Conservation (phyloP, 2,113 vertebrate genomes). For the Dendropsophus ebraccatus region DNA sequence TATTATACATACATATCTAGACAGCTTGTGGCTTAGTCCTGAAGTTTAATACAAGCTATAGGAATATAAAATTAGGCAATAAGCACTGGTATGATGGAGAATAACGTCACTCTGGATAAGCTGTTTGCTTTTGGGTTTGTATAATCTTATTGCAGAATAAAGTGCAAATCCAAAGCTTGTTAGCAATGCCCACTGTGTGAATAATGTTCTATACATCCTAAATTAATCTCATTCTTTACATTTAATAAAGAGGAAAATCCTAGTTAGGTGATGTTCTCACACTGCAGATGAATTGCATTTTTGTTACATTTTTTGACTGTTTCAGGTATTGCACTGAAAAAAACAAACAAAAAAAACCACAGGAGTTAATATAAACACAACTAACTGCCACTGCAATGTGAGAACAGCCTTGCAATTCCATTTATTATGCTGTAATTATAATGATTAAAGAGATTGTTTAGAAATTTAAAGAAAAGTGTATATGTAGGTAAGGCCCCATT, state of each 20-base stretch:
- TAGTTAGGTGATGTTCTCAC: too few species aligned
- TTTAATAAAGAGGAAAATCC: background rate
- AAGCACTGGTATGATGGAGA: slow-evolving; percentile 30
- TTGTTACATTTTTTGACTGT: too few species aligned
- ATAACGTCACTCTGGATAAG: slow-evolving; percentile 43
- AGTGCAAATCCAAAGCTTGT: slow-evolving; percentile 13
- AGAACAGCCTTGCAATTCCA: too few species aligned
- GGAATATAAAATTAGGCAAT: slow-evolving; percentile 37
- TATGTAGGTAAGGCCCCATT: too few species aligned
- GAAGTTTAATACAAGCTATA: slow-evolving; percentile 31
- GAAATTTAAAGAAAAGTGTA: too few species aligned
- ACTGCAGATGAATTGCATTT: too few species aligned
- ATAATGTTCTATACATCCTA: background rate
- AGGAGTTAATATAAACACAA: too few species aligned
- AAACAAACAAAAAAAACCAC: too few species aligned
- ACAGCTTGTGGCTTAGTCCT: slow-evolving; percentile 19
- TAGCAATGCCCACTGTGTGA: background rate
- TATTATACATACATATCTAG: slow-evolving; percentile 39
- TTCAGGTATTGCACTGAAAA: too few species aligned
- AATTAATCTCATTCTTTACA: background rate
- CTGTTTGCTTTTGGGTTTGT: background rate
- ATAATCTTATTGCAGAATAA: slow-evolving; percentile 14
- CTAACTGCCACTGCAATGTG: too few species aligned
- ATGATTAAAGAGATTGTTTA: too few species aligned
- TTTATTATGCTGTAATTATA: too few species aligned